Evolutionary conservation across 35 echinoderm and acorn worm species (phyloP), one percentile per base, ranked within the genome.

Genomic region (Apostichopus californicus): DNA sequence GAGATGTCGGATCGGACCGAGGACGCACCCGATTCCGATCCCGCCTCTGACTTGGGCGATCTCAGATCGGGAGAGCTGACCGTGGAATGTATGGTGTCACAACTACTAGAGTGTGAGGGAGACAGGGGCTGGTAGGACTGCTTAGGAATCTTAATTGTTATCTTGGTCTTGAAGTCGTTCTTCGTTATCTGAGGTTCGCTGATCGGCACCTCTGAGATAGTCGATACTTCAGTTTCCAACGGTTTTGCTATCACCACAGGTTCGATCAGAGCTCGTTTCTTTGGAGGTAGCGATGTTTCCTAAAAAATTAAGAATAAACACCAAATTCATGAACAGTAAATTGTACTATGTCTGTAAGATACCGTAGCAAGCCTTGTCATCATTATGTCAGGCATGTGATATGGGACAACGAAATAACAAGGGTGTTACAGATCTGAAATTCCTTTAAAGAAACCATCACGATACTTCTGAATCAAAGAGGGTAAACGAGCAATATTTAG

Each of bases 121-220:
- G 59, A 77, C 18, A 55, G 26, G 13, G 34, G 89, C 56, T 91
- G 53, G 14, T 91, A 91, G 1, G 89, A 79, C 55, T 61, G 89
- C 89, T 79, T 91, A 15, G 89, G 89, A 25, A 91, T 91, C 54
- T 91, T 91, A 11, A 91, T 91, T 2, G 89, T 91, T 23, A 91
- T 77, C 89, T 91, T 91, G 20, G 89, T 91, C 72, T 89, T 89
- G 86, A 89, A 89, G 54, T 89, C 86, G 8, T 89, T 89, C 64
- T 89, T 89, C 26, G 86, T 89, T 28, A 89, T 89, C 54, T 89
- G 86, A 12, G 86, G 86, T 89, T 89, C 86, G 17, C 21, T 89
- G 57, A 89, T 89, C 28, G 86, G 34, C 20, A 73, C 46, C 22
- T 89, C 86, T 11, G 34, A 46, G 34, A 46, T 46, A 0, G 34